These are phyloP conservation scores for Enoplolaimus lenunculus DNA, from an alignment of 2,888 invertebrate species.

Conservation along the genomic window DNA sequence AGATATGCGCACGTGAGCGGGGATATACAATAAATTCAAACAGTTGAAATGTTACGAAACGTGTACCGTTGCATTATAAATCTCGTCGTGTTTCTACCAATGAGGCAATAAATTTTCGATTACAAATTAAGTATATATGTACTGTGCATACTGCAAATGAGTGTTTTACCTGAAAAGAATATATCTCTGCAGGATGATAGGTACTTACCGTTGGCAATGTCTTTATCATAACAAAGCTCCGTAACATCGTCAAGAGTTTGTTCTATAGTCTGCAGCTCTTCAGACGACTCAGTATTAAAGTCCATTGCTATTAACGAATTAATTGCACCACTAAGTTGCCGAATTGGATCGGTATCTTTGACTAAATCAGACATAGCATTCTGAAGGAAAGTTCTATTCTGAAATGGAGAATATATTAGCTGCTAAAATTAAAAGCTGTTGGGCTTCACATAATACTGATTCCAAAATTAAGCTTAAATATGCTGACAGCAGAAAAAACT, in stretches of 20 bases:
- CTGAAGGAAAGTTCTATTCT: not conserved
- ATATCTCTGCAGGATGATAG: no score
- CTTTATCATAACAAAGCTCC: constrained; percentile 1
- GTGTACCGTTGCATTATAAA: not conserved
- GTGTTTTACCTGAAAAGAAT: no score
- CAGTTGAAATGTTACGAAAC: not conserved
- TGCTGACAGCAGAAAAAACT: no score
- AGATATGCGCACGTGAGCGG: not conserved
- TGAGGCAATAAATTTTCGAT: no score
- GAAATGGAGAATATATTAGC: no score
- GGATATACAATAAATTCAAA: not conserved
- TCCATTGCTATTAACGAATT: not conserved
- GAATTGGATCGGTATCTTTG: constrained; percentile 11
- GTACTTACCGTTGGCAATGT: constrained; percentile 11
- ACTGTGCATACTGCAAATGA: no score
- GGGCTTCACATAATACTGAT: no score
- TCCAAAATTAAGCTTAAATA: no score
- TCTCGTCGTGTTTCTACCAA: no score
- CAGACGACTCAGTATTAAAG: not conserved
- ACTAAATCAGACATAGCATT: not conserved
- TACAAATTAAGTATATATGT: no score
- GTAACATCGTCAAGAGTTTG: not conserved
- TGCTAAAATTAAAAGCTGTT: no score
- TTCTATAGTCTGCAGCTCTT: not conserved
- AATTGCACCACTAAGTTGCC: not conserved